phyloP scores from a whole-genome alignment of 2,797 vertebrate species.

The Leucoraja ocellata region DNA sequence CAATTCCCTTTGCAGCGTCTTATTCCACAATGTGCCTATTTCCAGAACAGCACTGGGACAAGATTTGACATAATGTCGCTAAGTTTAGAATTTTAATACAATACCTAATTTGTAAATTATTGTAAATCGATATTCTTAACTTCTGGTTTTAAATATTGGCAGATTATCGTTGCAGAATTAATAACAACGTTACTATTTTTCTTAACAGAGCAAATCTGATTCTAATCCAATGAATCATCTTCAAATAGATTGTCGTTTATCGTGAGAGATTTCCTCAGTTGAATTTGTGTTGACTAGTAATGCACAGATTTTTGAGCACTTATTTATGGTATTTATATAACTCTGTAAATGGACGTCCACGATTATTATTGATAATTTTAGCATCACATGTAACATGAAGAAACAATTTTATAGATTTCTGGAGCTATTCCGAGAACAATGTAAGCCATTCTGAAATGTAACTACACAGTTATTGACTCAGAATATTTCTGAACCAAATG shows the following conservation, averaged over 20 bases:
- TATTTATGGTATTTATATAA: background rate
- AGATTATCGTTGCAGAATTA: background rate
- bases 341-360: background rate
- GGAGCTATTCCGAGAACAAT: background rate
- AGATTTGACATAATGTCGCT: background rate
- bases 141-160: background rate
- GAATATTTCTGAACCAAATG: background rate
- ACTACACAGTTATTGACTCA: background rate
- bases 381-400: background rate
- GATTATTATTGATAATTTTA: background rate
- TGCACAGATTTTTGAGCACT: background rate
- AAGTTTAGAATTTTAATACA: background rate
- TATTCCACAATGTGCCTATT: background rate
- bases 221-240: background rate
- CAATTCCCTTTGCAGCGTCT: background rate
- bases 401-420: background rate
- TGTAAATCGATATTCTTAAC: background rate
- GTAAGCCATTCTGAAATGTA: background rate
- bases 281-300: background rate
- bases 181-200: background rate
- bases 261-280: background rate
- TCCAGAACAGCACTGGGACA: background rate
- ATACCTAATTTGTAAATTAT: background rate
- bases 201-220: background rate
- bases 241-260: background rate